Evolutionary conservation across 2,113 vertebrate species (phyloP), one percentile per base, ranked within the genome.

Genomic region (Cranoglanis bouderius): DNA sequence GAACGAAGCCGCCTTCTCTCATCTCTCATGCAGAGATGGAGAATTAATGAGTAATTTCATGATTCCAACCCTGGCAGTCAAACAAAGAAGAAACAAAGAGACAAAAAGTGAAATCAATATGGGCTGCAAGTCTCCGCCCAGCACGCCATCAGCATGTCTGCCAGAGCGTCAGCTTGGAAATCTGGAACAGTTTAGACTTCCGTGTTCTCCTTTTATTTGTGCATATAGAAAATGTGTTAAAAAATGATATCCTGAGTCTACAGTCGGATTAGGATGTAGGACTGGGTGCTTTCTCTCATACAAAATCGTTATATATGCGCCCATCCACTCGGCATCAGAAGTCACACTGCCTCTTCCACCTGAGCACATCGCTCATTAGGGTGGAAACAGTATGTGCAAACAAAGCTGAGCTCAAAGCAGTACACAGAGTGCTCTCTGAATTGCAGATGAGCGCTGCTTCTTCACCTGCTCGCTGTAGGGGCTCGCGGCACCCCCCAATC

Each of bases 321-420:
- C 65, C 26, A 55, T 24, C 70, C 35, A 53, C 49, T 35, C n/a
- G 46, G 65, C 65, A 43, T 72, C 65, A 72, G n/a, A 85, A 70
- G 49, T 59, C 12, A 18, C 85, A 29, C 72, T 59, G 35, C 53
- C 18, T 51, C 63, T 67, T 85, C n/a, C 84, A 72, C 84, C 46
- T 38, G 84, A 59, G 53, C 72, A 85, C 91, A 32, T 91, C 90
- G 91, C 93, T 94, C 93, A 94, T 94, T 94, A 94, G 93, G 92
- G 92, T 92, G 93, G 93, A 94, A 95, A 94, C 94, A 89, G 93
- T 95, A 94, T 94, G 93, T 94, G 93, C 94, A 95, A 93, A 95
- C 94, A 95, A 94, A 92, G 92, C 92, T 89, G 91, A 90, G 1
- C 90, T 93, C 86, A 87, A 40, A 91, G 93, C 91, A 88, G 67